A percentile compares a stretch with the other conserved stretches of the same genome.
Evolutionary conservation across 23 tunicate species (phyloP).

Genomic region (Pegea sp.): DNA sequence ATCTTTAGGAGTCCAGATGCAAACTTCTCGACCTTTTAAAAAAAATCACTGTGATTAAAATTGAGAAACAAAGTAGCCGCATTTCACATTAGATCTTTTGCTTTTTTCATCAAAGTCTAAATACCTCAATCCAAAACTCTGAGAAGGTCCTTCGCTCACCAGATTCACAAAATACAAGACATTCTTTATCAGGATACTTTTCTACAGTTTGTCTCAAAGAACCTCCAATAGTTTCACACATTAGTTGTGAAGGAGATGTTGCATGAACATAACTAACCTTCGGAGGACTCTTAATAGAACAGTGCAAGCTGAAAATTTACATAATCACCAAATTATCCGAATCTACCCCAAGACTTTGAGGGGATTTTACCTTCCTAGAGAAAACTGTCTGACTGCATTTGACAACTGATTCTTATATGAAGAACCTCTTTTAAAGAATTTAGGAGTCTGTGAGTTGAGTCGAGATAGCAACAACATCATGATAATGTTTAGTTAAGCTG

Average conservation of each 20-base stretch:
- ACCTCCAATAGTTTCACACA: slow-evolving; percentile 24
- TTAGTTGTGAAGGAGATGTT: slow-evolving; percentile 3
- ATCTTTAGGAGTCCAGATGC: slow-evolving; percentile 59
- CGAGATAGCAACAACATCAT: too few relatives aligned
- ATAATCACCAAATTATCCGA: too few relatives aligned
- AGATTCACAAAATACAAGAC: slow-evolving; percentile 65
- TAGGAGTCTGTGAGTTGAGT: too few relatives aligned
- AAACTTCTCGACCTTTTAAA: slow-evolving; percentile 52
- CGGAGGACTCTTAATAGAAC: too few relatives aligned
- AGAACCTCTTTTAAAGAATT: too few relatives aligned
- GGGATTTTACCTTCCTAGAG: too few relatives aligned
- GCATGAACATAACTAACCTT: slow-evolving; percentile 19
- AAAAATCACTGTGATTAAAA: not conserved
- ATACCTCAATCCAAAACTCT: slow-evolving; percentile 44
- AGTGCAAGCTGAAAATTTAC: too few relatives aligned
- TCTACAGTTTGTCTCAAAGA: slow-evolving; percentile 38
- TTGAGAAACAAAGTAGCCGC: not conserved
- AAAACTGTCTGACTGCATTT: too few relatives aligned
- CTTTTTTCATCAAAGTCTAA: too few relatives aligned
- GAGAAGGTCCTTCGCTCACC: slow-evolving; percentile 35
- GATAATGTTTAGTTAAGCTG: too few relatives aligned
- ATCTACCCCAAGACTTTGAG: too few relatives aligned
- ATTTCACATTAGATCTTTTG: not conserved
- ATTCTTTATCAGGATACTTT: slow-evolving; percentile 59
- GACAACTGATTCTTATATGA: too few relatives aligned